Evolutionary conservation across 1,140 invertebrate genomes (phyloP).

Genomic region (Drosophila serrata): DNA sequence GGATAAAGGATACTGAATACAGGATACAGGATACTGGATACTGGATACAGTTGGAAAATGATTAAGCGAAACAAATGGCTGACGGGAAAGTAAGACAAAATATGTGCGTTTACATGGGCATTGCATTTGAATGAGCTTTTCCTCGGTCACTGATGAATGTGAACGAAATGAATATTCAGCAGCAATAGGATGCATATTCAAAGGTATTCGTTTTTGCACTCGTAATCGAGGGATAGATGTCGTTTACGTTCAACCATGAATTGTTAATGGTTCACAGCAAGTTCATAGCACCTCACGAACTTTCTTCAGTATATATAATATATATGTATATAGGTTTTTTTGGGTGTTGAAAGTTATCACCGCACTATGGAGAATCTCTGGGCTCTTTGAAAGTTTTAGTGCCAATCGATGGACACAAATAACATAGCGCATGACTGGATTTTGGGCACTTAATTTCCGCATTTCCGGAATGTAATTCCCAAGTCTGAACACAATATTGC

Average conservation of each 20-base stretch:
- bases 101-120: constrained; percentile 16
- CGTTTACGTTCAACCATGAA: constrained; percentile 2
- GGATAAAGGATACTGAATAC: not conserved
- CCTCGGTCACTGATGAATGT: constrained; percentile 13
- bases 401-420: constrained; percentile 14
- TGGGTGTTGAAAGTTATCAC: constrained; percentile 7
- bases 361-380: not conserved
- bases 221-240: not conserved
- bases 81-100: constrained; percentile 13
- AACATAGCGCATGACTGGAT: constrained; percentile 18
- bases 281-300: constrained; percentile 4
- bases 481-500: not conserved
- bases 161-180: constrained; percentile 17
- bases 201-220: constrained; percentile 1
- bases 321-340: too few relatives aligned
- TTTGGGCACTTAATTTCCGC: constrained; percentile 7
- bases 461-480: not conserved
- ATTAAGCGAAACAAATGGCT: constrained; percentile 30
- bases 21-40: not conserved
- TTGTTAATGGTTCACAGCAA: constrained; percentile 19
- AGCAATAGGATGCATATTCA: constrained; percentile 7
- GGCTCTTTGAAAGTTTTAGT: not conserved
- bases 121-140: constrained; percentile 28
- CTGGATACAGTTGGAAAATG: constrained; percentile 10
- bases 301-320: too few relatives aligned